Evolutionary conservation across 2,888 invertebrate genomes (phyloP).

Genomic region (Mesopsocus fuscifrons): DNA sequence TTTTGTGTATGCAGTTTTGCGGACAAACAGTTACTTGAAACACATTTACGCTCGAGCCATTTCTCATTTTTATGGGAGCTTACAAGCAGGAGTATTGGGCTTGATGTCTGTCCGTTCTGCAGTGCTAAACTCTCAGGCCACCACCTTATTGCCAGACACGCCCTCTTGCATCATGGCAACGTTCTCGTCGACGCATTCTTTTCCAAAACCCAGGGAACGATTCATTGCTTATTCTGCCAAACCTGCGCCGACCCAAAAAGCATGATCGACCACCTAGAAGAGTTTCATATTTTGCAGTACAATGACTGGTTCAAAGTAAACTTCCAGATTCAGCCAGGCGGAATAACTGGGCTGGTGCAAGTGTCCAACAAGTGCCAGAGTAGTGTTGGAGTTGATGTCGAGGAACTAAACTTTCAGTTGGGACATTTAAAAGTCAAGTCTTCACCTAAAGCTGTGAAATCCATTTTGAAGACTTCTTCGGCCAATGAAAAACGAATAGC

Average conservation of each 20-base stretch:
- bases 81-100: background rate
- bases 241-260: background rate
- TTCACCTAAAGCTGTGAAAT: background rate
- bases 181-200: background rate
- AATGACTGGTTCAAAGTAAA: background rate
- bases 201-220: background rate
- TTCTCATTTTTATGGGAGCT: background rate
- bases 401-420: constrained; percentile 1
- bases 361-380: background rate
- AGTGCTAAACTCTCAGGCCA: background rate
- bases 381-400: background rate
- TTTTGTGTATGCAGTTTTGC: constrained; percentile 1
- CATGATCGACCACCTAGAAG: background rate
- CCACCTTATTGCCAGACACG: background rate
- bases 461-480: background rate
- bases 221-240: background rate
- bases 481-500: background rate
- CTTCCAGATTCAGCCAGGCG: background rate
- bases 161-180: background rate
- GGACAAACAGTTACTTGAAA: background rate
- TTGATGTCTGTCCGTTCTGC: constrained; percentile 3
- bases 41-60: background rate
- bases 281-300: background rate
- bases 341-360: background rate
- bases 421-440: background rate